Evolutionary conservation across 2,888 invertebrate species (phyloP).

Genomic region (Polymixis lichenea): DNA sequence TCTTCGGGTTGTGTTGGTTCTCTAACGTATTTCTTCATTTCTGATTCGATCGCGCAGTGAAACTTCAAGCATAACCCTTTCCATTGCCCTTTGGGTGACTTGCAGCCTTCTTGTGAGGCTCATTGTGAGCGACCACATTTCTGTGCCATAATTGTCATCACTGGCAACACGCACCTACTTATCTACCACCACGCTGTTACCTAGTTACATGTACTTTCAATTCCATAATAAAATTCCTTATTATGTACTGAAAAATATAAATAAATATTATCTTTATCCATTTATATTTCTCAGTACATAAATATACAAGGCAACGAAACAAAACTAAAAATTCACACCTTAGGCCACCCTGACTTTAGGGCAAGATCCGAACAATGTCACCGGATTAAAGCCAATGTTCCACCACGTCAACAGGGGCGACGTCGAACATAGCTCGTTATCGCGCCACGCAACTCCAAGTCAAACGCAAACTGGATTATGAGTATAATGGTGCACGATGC

Average conservation of each 20-base stretch:
- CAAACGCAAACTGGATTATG: conserved; percentile 56
- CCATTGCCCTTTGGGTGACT: too few species aligned
- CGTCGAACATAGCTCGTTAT: conserved; percentile 34
- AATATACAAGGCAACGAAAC: neutral
- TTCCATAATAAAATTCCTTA: neutral
- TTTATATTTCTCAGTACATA: too few species aligned
- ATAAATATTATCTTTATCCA: neutral
- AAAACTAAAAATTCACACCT: neutral
- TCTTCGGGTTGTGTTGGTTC: too few species aligned
- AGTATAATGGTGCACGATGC: conserved; percentile 56
- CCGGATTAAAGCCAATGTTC: conserved; percentile 7
- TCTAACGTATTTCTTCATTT: too few species aligned
- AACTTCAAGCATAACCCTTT: too few species aligned
- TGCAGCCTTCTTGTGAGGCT: too few species aligned
- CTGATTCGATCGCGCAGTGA: too few species aligned
- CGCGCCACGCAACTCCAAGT: conserved; percentile 56
- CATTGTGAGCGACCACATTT: too few species aligned
- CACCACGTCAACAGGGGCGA: conserved; percentile 25
- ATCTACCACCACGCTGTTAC: neutral
- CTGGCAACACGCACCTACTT: too few species aligned
- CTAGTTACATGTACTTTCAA: neutral
- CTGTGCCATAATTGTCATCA: too few species aligned
- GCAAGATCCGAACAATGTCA: neutral
- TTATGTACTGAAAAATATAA: neutral
- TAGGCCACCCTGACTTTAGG: neutral